These are phyloP conservation scores for Chelonoidis abingdonii DNA, from an alignment of 2,113 vertebrate species.

Conservation along the genomic window DNA sequence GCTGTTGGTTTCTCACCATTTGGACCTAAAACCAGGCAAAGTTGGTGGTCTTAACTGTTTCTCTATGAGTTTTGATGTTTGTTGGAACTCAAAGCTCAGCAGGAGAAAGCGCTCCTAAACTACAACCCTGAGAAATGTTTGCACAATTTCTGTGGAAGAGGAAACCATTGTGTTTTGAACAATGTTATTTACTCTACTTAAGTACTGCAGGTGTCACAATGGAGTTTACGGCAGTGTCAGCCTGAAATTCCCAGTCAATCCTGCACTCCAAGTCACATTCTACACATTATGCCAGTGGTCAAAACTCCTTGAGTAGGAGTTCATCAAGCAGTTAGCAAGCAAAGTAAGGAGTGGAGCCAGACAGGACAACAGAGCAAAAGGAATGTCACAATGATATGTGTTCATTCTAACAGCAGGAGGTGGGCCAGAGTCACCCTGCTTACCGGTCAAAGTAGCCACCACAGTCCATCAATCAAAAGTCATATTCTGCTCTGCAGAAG, in stretches of 20 bases:
- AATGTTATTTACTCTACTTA: not conserved
- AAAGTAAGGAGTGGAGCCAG: not conserved
- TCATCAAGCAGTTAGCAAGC: not conserved
- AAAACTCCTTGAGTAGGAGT: not conserved
- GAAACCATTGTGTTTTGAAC: not conserved
- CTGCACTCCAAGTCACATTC: not conserved
- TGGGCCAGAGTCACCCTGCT: not conserved
- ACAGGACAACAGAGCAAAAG: not conserved
- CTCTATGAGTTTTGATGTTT: not conserved
- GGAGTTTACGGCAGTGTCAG: not conserved
- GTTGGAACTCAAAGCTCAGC: not conserved
- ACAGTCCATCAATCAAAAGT: not conserved
- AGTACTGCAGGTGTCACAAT: not conserved
- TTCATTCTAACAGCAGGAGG: not conserved
- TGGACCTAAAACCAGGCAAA: not conserved
- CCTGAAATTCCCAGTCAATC: not conserved
- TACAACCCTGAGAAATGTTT: not conserved
- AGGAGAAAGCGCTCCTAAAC: not conserved
- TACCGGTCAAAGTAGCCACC: not conserved
- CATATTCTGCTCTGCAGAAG: not conserved
- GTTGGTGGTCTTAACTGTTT: not conserved
- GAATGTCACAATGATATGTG: not conserved
- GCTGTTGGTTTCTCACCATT: not conserved
- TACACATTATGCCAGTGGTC: accelerated
- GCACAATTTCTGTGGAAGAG: not conserved